Conservation (phyloP, 2,797 vertebrate genomes). For the Ambastaia sidthimunki region DNA sequence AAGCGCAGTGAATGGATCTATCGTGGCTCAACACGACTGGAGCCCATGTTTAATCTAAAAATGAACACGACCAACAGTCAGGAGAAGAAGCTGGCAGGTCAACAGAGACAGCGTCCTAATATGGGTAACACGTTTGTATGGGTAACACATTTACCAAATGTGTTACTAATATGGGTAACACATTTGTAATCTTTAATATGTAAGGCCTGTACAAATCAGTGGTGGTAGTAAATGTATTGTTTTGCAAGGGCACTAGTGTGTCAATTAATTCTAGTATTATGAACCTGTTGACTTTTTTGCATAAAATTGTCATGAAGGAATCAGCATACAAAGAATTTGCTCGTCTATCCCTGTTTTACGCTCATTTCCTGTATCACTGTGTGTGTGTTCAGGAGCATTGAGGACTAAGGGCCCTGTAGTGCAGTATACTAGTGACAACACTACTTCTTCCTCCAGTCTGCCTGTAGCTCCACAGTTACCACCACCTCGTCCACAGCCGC, state of each 20-base stretch:
- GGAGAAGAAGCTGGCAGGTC: constrained; percentile 92
- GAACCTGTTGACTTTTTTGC: too few species aligned
- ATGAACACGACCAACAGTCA: constrained; percentile 88
- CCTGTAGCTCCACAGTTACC: constrained; percentile 39
- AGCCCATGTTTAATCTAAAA: constrained; percentile 99
- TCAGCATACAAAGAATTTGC: background rate
- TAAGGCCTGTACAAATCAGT: too few species aligned
- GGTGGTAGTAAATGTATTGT: too few species aligned
- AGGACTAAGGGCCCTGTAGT: constrained; percentile 95
- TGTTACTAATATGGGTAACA: constrained; percentile 91
- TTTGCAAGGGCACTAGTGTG: too few species aligned
- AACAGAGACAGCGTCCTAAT: constrained; percentile 90
- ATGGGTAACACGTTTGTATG: constrained; percentile 86
- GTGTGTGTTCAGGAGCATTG: constrained; percentile 79
- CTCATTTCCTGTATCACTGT: background rate
- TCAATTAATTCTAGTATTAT: too few species aligned
- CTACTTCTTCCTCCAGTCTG: constrained; percentile 61
- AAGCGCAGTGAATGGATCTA: constrained; percentile 99
- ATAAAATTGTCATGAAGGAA: too few species aligned
- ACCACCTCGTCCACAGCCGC: background rate
- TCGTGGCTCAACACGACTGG: constrained; percentile 92
- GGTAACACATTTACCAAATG: too few species aligned
- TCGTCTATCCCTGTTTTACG: background rate
- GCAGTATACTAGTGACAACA: constrained; percentile 90
- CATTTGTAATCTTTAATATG: background rate